Conservation (phyloP, 2,113 vertebrate genomes). For the Vireo altiloquus region DNA sequence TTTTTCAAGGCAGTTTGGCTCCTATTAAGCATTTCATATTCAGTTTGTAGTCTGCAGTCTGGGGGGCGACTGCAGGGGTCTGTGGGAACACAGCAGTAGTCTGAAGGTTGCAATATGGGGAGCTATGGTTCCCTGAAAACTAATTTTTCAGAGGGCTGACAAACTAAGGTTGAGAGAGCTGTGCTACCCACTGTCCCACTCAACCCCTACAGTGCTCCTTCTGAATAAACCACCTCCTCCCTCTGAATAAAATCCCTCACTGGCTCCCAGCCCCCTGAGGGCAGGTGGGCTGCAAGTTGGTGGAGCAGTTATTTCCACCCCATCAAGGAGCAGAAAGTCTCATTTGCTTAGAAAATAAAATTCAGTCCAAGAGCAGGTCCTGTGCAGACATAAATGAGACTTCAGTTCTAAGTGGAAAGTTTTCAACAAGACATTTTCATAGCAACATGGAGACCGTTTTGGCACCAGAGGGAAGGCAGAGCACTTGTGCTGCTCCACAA, state of each 20-base stretch:
- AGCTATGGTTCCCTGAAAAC: not conserved
- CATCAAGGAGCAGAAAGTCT: not conserved
- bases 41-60: not conserved
- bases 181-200: rapidly evolving
- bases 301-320: not conserved
- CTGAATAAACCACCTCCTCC: not conserved
- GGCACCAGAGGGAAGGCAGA: not conserved
- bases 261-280: not conserved
- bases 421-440: slow-evolving; percentile 10
- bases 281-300: not conserved
- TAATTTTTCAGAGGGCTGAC: not conserved
- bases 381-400: not conserved
- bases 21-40: not conserved
- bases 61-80: not conserved
- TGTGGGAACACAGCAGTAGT: not conserved
- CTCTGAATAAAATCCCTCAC: not conserved
- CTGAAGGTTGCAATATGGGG: not conserved
- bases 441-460: not conserved
- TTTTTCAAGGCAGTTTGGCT: not conserved
- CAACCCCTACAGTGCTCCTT: not conserved
- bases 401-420: not conserved
- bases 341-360: slow-evolving; percentile 14
- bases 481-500: not conserved
- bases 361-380: not conserved
- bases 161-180: not conserved